Evolutionary conservation across 2,113 vertebrate genomes (phyloP), one percentile per base, ranked within the genome.

Genomic region (Mastomys natalensis): DNA sequence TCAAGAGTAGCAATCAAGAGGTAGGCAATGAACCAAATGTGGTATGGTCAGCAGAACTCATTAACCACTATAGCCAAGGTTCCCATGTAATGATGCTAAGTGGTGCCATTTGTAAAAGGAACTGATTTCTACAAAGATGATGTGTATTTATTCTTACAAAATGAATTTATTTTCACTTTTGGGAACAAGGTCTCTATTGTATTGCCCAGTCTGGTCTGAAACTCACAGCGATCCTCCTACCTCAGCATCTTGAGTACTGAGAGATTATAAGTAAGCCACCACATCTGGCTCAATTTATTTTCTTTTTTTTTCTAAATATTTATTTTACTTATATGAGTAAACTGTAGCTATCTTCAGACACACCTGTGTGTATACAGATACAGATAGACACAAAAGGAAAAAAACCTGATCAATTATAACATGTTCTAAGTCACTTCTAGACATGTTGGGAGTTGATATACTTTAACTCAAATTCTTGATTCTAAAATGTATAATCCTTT

Each of bases 41-140:
- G 45, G 12, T 6, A 16, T 16, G 26, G 34, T 64, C n/a, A 89
- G 29, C 3, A 70, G 70, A 66, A 76, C 40, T 93, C 31, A 73
- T 3, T 48, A 51, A 68, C 53, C n/a, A 55, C 66, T 7, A 34
- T 0, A 4, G 55, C 12, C 29, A 55, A 6, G 21, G 34, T 51
- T 87, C 60, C 68, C 81, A 64, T 31, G 0, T 34, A 17, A 76
- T 45, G 51, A 64, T 58, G 89, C 45, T 78, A 72, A 45, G 43
- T 37, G 87, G 48, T 58, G 40, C 43, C 73, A 90, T 68, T 45
- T 64, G 29, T 68, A 43, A 55, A 68, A 51, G 37, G 37, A 40
- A 90, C n/a, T 90, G 29, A 90, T 77, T 95, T 93, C 80, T 90
- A 85, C 26, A 88, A 92, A 76, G 13, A 96, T 43, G 82, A 86